Conservation (phyloP, 2,113 vertebrate species). For the Cheilinus undulatus region DNA sequence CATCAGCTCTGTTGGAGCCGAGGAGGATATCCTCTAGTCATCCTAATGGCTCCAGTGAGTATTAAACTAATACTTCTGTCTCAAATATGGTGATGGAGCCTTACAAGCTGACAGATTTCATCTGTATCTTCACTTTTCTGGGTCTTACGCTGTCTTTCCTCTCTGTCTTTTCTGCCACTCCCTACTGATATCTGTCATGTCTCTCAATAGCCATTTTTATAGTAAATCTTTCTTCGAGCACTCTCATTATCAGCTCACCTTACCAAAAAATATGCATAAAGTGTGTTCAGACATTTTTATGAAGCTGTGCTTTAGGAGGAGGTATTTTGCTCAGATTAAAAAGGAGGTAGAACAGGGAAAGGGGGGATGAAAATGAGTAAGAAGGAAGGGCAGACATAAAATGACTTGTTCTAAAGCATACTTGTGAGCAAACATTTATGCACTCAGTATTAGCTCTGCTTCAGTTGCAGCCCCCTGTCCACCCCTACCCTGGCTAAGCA, state of each 20-base stretch:
- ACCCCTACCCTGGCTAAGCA: no score
- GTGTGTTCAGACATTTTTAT: slow-evolving; percentile 34
- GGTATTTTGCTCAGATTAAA: background rate
- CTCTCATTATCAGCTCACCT: slow-evolving; percentile 37
- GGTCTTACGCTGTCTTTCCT: background rate
- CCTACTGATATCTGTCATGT: slow-evolving; percentile 1
- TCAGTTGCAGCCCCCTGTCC: no score
- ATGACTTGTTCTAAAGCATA: no score
- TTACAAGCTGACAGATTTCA: slow-evolving; percentile 30
- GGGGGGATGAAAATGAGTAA: background rate
- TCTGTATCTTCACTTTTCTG: slow-evolving; percentile 1
- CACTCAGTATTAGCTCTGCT: no score
- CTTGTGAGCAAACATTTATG: no score
- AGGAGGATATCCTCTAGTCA: slow-evolving; percentile 52
- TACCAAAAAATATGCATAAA: slow-evolving; percentile 10
- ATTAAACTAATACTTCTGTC: slow-evolving; percentile 53
- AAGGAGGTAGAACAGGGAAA: background rate
- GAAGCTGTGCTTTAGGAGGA: slow-evolving; percentile 35
- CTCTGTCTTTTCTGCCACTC: slow-evolving; percentile 12
- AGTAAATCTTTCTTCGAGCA: background rate
- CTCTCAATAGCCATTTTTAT: slow-evolving; percentile 5
- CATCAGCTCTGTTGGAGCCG: slow-evolving; percentile 35
- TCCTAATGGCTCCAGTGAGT: slow-evolving; percentile 54
- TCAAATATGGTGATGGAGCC: slow-evolving; percentile 14
- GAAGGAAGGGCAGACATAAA: background rate